These are phyloP conservation scores for Agrochola lota DNA, from an alignment of 2,888 invertebrate genomes.

Conservation along the genomic window DNA sequence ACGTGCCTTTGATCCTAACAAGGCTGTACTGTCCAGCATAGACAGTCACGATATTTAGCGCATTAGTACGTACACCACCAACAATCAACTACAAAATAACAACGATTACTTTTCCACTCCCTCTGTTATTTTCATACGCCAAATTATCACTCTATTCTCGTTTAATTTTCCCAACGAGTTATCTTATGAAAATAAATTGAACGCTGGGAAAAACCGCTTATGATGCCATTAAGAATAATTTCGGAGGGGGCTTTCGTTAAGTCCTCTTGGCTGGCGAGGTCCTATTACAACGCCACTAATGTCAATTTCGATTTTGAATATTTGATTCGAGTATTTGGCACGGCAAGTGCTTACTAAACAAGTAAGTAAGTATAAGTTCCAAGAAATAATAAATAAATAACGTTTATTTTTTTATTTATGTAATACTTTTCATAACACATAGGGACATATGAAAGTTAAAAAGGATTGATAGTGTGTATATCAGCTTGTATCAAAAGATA, in stretches of 20 bases:
- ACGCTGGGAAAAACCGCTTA: constrained; percentile 78
- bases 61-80: constrained; percentile 5
- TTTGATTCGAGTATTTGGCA: constrained; percentile 47
- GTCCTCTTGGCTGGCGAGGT: constrained; percentile 70
- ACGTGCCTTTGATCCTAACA: constrained; percentile 76
- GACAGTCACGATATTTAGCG: constrained; percentile 14
- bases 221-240: constrained; percentile 77
- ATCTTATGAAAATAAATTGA: constrained; percentile 80
- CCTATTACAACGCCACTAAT: constrained; percentile 74
- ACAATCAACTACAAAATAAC: constrained; percentile 50
- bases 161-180: constrained; percentile 78
- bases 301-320: constrained; percentile 72
- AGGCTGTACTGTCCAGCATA: constrained; percentile 58
- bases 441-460: neutral
- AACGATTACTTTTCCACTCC: constrained; percentile 30
- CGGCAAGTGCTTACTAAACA: constrained; percentile 29
- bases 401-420: neutral
- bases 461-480: constrained; percentile 2
- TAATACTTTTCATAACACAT: constrained; percentile 4
- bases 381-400: constrained; percentile 8
- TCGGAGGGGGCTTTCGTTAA: constrained; percentile 70
- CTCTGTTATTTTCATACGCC: constrained; percentile 47
- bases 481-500: constrained; percentile 7
- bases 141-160: constrained; percentile 72
- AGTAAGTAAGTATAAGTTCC: constrained; percentile 1